phyloP scores from a whole-genome alignment of 2,113 vertebrate species.

The Jacana jacana region DNA sequence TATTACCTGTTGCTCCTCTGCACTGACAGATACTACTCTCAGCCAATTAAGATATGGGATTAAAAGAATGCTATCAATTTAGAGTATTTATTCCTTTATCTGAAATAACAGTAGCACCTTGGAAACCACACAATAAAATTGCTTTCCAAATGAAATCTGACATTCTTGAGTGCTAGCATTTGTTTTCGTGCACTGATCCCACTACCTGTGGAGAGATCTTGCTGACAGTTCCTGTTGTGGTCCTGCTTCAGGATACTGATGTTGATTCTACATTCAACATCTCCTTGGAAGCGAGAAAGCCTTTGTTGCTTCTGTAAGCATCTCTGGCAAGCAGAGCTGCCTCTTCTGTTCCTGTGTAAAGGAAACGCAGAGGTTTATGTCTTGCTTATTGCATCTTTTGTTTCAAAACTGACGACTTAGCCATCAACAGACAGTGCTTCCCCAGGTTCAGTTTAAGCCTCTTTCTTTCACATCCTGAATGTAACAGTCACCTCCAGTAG shows the following conservation, averaged over 20 bases:
- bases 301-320: not conserved
- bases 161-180: not conserved
- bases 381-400: not conserved
- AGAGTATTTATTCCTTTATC: not conserved
- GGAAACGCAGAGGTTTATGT: accelerated
- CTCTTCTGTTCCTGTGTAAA: not conserved
- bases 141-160: not conserved
- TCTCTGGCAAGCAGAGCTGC: not conserved
- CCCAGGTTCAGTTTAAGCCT: not conserved
- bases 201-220: not conserved
- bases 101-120: not conserved
- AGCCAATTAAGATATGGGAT: not conserved
- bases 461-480: not conserved
- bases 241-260: not conserved
- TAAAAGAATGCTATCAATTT: not conserved
- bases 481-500: not conserved
- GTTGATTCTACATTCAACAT: not conserved
- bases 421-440: not conserved
- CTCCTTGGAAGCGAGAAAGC: not conserved
- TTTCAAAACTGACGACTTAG: not conserved
- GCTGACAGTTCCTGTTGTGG: not conserved
- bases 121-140: not conserved
- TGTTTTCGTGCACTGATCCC: not conserved
- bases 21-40: not conserved
- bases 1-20: not conserved